Evolutionary conservation across 2,888 invertebrate genomes (phyloP), one percentile per base, ranked within the genome.

Genomic region (Pantelozetes paolii): DNA sequence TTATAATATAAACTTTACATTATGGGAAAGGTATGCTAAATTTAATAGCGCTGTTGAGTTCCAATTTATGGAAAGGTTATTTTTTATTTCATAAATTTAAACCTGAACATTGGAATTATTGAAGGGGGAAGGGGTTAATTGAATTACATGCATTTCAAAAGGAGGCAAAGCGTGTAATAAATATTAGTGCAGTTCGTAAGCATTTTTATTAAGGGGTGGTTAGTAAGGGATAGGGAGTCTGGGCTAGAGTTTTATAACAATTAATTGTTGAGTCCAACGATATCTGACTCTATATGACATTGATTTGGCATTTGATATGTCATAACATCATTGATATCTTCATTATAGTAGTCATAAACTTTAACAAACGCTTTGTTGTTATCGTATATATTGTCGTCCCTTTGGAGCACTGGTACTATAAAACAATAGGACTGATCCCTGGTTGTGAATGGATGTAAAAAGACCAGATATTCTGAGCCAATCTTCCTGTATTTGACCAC

Each of bases 281-380:
- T 9, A 40, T 9, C 40, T 40, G 18, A 20, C 30, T 59, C 48
- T 20, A 36, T 26, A 6, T 2, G 72, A 62, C 72, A 59, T 26
- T 45, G 40, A 23, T 5, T 11, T 18, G 62, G 50, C 8, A 71
- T 45, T 5, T 20, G 2, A 36, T 69, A 69, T 13, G 40, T 15
- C 18, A 45, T 36, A 18, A 45, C 45, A 45, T 69, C 69, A 45
- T 42, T 45, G 23, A 69, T 28, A 23, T 69, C 69, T 42, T 45
- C 69, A 20, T 69, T 40, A 45, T 69, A 45, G 32, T 69, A 69
- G 32, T 69, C 69, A 45, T 42, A 69, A 23, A 69, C 36, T 36
- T 69, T 40, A 23, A 69, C 26, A 26, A 69, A 69, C 23, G 69
- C 69, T 42, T 5, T 26, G 23, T 32, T 69, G 15, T 20, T 9